Base-by-base conservation (phyloP, 2,797 vertebrate species). In the Lagodon rhomboides region DNA sequence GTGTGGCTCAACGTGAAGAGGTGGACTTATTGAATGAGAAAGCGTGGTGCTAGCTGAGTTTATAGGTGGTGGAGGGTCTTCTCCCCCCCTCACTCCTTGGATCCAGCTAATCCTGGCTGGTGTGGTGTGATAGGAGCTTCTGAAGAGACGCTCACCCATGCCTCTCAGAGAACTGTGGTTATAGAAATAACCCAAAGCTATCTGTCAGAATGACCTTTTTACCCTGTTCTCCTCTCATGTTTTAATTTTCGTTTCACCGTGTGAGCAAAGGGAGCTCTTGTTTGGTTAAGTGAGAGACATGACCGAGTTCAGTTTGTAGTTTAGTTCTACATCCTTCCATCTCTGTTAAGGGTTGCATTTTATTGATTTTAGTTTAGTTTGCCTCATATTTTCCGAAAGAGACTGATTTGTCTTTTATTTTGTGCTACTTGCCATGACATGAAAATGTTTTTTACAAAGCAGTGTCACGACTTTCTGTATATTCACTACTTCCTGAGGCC, bases 61-160 rank as follows among this genome's bases (percentile, higher is more conserved):
- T 61, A n/a, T 61, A 74, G 55, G 55, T 71, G 55, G 55, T 71
- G 62, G 46, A 56, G 68, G 64, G 13, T 79, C 51, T 49, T 46
- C 16, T 47, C 51, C 41, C 61, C 50, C 58, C 56, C 55, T 74
- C 73, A 4, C 60, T 44, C 41, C 46, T 49, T 25, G 66, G 65
- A 74, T 74, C 58, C 66, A 53, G 63, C 62, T 85, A 80, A 80
- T 85, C 70, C 83, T 22, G 70, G 63, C 74, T 82, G 82, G 13
- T 68, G 69, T 46, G 60, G 54, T 63, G 55, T 78, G 80, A 73
- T 85, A 82, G 62, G n/a, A 54, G 76, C 66, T 67, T 77, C 75
- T 74, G 58, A 74, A 17, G 67, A 73, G 67, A 78, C 1, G 12
- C 69, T 65, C 27, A n/a, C 34, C 64, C 47, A 10, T 51, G 59